Evolutionary conservation across 37 sponge, comb jelly and placozoan species (phyloP).

Genomic region (Petrosia ficiformis): DNA sequence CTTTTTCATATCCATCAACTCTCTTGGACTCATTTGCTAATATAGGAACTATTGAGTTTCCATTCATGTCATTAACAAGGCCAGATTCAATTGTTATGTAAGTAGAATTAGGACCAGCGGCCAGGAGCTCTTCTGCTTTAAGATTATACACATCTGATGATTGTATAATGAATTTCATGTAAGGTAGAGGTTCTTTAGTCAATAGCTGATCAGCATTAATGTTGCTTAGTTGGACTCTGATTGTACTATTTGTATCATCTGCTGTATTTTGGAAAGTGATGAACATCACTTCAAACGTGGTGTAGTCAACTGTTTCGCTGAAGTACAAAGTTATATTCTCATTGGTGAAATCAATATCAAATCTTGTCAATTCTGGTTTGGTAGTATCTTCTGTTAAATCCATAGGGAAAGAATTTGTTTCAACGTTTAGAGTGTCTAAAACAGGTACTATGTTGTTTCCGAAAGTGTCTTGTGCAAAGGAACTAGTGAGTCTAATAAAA

Average conservation of each 20-base stretch:
- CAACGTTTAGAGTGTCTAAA: conserved; percentile 13
- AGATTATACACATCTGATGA: conserved; percentile 53
- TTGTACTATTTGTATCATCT: conserved; percentile 42
- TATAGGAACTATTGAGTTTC: conserved; percentile 50
- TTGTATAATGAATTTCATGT: conserved; percentile 29
- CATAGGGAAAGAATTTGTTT: conserved; percentile 14
- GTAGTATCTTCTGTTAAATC: conserved; percentile 48
- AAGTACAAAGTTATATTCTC: conserved; percentile 72
- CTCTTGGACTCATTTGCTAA: conserved; percentile 32
- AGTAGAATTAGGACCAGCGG: conserved; percentile 60
- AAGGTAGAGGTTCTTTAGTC: conserved; percentile 22
- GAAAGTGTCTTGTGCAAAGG: conserved; percentile 82
- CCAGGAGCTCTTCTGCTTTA: conserved; percentile 70
- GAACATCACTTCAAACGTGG: conserved; percentile 36
- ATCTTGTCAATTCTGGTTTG: conserved; percentile 59
- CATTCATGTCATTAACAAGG: conserved; percentile 55
- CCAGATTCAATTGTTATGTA: conserved; percentile 58
- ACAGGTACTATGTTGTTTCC: conserved; percentile 66
- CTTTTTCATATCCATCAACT: conserved; percentile 55
- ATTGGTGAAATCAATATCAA: conserved; percentile 70
- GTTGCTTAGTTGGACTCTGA: conserved; percentile 29
- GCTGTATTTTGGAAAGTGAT: conserved; percentile 62
- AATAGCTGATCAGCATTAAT: conserved; percentile 18
- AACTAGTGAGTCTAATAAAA: conserved; percentile 55
- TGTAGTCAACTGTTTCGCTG: conserved; percentile 71